A percentile compares a stretch with the other conserved stretches of the same genome.
phyloP scores from a whole-genome alignment of 2,888 invertebrate genomes.

The Erannis defoliaria region DNA sequence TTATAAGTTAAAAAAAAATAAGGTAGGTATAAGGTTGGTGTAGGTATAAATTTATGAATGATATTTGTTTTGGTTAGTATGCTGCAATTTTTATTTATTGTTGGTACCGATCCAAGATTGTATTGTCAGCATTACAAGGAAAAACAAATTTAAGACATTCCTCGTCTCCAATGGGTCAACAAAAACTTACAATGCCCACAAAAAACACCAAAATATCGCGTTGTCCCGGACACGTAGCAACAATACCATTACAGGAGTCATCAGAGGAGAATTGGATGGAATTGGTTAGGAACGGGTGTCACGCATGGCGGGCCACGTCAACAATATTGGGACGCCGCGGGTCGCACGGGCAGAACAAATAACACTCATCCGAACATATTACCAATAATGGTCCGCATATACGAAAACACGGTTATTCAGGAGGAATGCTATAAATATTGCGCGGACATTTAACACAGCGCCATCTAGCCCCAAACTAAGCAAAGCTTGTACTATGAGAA shows the following conservation, averaged over 20 bases:
- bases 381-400: constrained; percentile 59
- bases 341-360: constrained; percentile 56
- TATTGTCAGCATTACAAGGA: not conserved
- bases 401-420: constrained; percentile 57
- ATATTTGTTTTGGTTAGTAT: no score
- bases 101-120: not conserved
- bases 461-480: no score
- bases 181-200: constrained; percentile 7
- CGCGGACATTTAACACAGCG: not conserved
- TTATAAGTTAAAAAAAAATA: no score
- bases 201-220: constrained; percentile 20
- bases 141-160: not conserved
- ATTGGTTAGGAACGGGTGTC: constrained; percentile 74
- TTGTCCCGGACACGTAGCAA: constrained; percentile 54
- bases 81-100: no score
- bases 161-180: not conserved
- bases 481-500: no score
- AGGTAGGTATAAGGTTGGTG: no score
- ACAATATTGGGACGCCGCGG: constrained; percentile 54
- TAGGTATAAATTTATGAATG: no score
- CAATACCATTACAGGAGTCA: constrained; percentile 75
- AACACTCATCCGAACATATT: constrained; percentile 65
- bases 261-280: constrained; percentile 77
- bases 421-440: constrained; percentile 9
- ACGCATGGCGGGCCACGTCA: constrained; percentile 55